Conservation (phyloP, 2,888 invertebrate species). For the Drosophila rellima region DNA sequence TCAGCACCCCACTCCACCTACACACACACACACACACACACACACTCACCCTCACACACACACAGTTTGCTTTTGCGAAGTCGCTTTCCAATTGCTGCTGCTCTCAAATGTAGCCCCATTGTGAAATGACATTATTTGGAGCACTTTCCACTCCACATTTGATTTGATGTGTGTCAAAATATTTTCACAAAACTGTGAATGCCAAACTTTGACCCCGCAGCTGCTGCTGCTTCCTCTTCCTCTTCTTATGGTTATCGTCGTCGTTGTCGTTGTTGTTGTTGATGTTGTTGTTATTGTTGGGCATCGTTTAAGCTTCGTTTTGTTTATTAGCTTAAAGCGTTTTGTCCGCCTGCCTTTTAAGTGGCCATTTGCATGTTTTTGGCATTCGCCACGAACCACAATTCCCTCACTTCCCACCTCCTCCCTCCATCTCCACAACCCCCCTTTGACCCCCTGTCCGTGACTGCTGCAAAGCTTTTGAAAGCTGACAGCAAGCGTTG, state of each 20-base stretch:
- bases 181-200: conserved; percentile 45
- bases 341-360: conserved; percentile 63
- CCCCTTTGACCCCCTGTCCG: not conserved
- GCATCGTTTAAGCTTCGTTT: conserved; percentile 56
- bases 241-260: not conserved
- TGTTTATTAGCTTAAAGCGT: conserved; percentile 68
- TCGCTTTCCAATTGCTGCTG: conserved; percentile 34
- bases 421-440: no score
- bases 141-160: conserved; percentile 65
- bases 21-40: conserved; percentile 6
- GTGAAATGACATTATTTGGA: conserved; percentile 73
- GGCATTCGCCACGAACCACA: conserved; percentile 41
- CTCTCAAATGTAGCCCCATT: conserved; percentile 54
- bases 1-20: conserved; percentile 4
- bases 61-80: conserved; percentile 11
- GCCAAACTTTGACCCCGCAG: not conserved
- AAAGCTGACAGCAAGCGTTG: conserved; percentile 14
- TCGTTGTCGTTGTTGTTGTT: conserved; percentile 4
- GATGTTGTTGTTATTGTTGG: conserved; percentile 37
- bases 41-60: not conserved
- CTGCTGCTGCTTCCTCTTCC: not conserved
- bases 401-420: not conserved
- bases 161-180: conserved; percentile 67
- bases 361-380: conserved; percentile 72
- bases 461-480: conserved; percentile 10